Conservation (phyloP, 2,113 vertebrate genomes). For the Clarias batrachus region DNA sequence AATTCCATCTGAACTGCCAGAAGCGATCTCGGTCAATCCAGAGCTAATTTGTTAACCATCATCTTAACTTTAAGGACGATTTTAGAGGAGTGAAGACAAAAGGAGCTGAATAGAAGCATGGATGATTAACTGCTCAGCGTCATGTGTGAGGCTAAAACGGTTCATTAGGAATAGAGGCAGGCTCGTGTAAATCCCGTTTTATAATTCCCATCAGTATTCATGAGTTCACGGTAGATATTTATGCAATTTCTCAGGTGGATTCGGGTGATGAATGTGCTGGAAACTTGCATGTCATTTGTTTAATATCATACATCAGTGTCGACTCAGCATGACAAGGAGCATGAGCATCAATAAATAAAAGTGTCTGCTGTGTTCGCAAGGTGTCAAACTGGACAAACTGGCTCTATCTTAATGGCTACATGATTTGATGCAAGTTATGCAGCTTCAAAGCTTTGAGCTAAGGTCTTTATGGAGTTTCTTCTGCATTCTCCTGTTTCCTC, state of each 20-base stretch:
- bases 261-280: background rate
- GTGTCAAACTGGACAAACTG: background rate
- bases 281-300: background rate
- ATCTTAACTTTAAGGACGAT: slow-evolving; percentile 24
- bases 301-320: background rate
- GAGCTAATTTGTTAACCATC: slow-evolving; percentile 49
- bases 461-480: too few relatives aligned
- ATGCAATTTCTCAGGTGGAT: background rate
- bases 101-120: background rate
- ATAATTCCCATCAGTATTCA: background rate
- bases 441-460: too few relatives aligned
- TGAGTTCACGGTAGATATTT: background rate
- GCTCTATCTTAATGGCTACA: too few relatives aligned
- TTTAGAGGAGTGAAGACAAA: background rate
- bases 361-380: too few relatives aligned
- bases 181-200: background rate
- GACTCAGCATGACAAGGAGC: too few relatives aligned
- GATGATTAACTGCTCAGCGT: background rate
- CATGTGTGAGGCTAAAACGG: background rate
- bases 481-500: too few relatives aligned
- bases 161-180: slow-evolving; percentile 3
- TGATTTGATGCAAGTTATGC: too few relatives aligned
- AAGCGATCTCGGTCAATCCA: slow-evolving; percentile 37
- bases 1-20: slow-evolving; percentile 48
- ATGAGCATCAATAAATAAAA: too few relatives aligned